These are phyloP conservation scores for Fratercula arctica DNA, from an alignment of 2,797 vertebrate genomes.

Conservation along the genomic window DNA sequence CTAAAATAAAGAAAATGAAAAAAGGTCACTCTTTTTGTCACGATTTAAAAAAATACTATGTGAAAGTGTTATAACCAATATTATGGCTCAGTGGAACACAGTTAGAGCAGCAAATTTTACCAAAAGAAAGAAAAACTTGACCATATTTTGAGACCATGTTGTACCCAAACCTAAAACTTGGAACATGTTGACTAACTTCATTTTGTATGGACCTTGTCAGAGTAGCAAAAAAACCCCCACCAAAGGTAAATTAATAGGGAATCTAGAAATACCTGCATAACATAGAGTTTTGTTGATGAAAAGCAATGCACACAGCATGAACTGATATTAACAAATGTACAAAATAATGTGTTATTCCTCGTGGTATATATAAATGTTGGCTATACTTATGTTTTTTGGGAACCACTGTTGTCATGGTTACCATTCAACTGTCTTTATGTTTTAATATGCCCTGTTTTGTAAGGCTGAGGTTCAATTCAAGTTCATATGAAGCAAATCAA, in stretches of 20 bases:
- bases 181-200: neutral
- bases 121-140: neutral
- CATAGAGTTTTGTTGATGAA: neutral
- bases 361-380: neutral
- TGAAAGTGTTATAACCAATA: neutral
- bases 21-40: neutral
- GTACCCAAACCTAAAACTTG: neutral
- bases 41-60: neutral
- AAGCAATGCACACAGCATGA: neutral
- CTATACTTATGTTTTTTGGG: neutral
- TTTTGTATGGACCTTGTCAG: neutral
- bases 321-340: neutral
- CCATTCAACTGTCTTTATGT: conserved; percentile 35
- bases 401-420: conserved; percentile 42
- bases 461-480: conserved; percentile 49
- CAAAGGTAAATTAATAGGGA: neutral
- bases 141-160: neutral
- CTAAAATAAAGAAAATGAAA: neutral
- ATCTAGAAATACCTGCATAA: neutral
- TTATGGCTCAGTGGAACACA: neutral
- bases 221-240: neutral
- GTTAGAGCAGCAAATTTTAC: neutral
- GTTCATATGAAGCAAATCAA: conserved; percentile 23
- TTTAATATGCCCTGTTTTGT: conserved; percentile 22
- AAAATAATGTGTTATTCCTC: neutral